These are phyloP conservation scores for Mesorhabditis sp. DNA, from an alignment of 2,888 invertebrate species.

Conservation along the genomic window DNA sequence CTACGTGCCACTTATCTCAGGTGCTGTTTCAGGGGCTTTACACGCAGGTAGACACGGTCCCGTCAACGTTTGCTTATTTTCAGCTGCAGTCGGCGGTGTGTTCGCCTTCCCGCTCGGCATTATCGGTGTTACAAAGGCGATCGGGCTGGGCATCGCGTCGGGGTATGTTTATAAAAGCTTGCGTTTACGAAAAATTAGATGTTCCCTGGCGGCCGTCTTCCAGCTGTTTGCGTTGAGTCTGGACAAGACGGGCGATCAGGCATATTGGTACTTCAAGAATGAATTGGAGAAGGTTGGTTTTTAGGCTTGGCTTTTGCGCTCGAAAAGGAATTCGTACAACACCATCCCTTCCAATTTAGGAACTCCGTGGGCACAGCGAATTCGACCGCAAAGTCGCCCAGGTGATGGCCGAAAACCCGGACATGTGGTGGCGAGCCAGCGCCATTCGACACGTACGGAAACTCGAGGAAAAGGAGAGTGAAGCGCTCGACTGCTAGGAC, in stretches of 20 bases:
- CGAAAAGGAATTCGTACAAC: constrained; percentile 10
- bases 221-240: constrained; percentile 36
- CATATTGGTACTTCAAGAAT: constrained; percentile 32
- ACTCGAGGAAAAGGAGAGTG: neutral
- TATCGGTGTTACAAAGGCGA: constrained; percentile 37
- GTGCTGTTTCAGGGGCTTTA: constrained; percentile 1
- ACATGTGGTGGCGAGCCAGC: neutral
- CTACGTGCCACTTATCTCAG: constrained; percentile 32
- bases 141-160: constrained; percentile 17
- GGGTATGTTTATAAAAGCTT: neutral
- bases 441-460: neutral
- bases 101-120: constrained; percentile 44
- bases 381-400: neutral
- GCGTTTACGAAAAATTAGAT: too few relatives aligned
- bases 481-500: neutral
- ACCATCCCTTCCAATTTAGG: neutral
- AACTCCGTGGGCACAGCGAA: neutral
- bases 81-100: constrained; percentile 41
- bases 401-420: neutral
- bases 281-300: constrained; percentile 29
- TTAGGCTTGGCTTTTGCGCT: constrained; percentile 8
- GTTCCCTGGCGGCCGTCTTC: constrained; percentile 29
- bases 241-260: constrained; percentile 35
- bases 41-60: constrained; percentile 19
- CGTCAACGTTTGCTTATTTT: constrained; percentile 18